phyloP scores from a whole-genome alignment of 2,797 vertebrate species.

The Eulemur albifrons region DNA sequence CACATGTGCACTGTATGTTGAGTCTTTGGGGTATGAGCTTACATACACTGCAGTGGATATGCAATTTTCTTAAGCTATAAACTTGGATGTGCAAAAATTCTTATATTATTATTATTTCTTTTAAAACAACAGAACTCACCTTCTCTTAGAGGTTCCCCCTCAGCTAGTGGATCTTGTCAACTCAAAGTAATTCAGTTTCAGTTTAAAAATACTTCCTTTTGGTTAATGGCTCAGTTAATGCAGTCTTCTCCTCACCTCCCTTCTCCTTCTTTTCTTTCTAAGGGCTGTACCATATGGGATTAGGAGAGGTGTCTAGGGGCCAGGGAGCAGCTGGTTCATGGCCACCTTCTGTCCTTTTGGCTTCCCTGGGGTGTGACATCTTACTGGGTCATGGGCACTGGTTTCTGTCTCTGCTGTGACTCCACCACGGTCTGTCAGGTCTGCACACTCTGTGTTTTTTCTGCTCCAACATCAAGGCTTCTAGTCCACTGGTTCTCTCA shows the following conservation, averaged over 20 bases:
- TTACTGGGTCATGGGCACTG: background rate
- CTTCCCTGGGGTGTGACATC: background rate
- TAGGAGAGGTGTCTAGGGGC: background rate
- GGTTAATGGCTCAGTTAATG: background rate
- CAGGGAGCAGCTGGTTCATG: background rate
- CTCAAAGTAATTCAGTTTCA: background rate
- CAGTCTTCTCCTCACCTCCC: rapidly evolving
- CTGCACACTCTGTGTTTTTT: background rate
- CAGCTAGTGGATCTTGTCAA: background rate
- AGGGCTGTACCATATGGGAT: too few relatives aligned
- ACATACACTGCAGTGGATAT: background rate
- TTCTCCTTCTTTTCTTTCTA: background rate
- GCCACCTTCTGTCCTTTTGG: background rate
- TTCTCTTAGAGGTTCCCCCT: background rate
- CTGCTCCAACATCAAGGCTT: background rate
- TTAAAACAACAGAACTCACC: background rate
- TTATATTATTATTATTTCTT: background rate
- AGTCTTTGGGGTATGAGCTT: background rate
- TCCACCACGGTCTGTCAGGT: background rate
- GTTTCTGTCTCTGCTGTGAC: background rate
- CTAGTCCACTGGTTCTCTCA: background rate
- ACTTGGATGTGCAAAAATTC: background rate
- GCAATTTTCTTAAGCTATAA: background rate
- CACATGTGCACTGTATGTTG: rapidly evolving
- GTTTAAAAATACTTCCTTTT: background rate